Base-by-base conservation (phyloP, 2,888 invertebrate species). In the Brenthis hecate region DNA sequence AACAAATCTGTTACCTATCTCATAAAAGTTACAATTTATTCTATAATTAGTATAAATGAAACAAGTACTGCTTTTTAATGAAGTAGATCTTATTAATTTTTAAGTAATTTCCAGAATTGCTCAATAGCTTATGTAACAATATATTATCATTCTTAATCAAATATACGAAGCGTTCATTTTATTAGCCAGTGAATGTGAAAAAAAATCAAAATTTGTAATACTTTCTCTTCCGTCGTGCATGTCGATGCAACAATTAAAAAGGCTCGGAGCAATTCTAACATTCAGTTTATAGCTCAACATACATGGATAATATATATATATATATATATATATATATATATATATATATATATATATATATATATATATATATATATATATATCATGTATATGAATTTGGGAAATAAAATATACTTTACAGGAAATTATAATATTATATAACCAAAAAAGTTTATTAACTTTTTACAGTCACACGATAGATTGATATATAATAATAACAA, bases 211-310 rank as follows among this genome's bases (percentile, higher is more conserved):
- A 72, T 68, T 57, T 71, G 66, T 67, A 56, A 63, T 66, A 74
- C 75, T 75, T 75, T 75, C 75, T 71, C 74, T 73, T 74, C 68
- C 67, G 68, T 23, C 55, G 56, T 64, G 63, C 68, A 56, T 70
- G 56, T 67, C 65, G 60, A 62, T 69, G 62, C 57, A 65, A 23
- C 56, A 70, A 70, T 67, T 72, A 66, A 64, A 64, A 69, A 64
- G 36, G 54, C 43, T 47, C 47, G 62, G 43, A 43, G 16, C 16
- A 23, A 13, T 63, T 58, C 28, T 48, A 58, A 28, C 50, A 16
- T 53, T 16, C 23, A 8, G 36, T 23, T 8, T 62, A 62, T 13
- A 50, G 55, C 19, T 36, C 4, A 23, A 5, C 16, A 28, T 13
- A 28, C 54, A 16, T 48, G 50, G 3, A 19, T 19, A 1, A 19